These are phyloP conservation scores for Caloenas nicobarica DNA, from an alignment of 2,113 vertebrate genomes.

Conservation along the genomic window DNA sequence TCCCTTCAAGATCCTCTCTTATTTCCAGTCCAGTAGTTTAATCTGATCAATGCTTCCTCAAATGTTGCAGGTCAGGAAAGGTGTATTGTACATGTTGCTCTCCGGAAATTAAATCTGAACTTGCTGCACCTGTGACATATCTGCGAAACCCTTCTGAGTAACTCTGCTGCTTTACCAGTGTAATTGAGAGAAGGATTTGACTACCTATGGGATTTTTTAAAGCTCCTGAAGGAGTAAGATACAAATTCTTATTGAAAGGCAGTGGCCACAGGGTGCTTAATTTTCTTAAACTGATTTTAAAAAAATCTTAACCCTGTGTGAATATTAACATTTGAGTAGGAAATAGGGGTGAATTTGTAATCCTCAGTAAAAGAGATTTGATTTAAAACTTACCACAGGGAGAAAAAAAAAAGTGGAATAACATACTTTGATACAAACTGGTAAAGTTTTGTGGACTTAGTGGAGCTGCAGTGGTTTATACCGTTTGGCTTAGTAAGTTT, in stretches of 20 bases:
- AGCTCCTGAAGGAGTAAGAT: neutral
- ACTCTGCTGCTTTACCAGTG: neutral
- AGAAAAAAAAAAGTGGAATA: neutral
- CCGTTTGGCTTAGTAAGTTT: neutral
- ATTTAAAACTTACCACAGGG: neutral
- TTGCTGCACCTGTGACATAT: neutral
- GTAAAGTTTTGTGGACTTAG: neutral
- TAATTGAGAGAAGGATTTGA: neutral
- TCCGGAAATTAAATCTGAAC: neutral
- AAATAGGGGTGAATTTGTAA: neutral
- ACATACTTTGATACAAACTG: neutral
- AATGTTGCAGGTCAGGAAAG: neutral
- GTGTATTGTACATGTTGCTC: neutral
- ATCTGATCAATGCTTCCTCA: neutral
- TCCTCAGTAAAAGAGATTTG: neutral
- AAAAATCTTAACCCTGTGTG: neutral
- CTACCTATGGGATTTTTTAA: neutral
- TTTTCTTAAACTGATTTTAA: neutral
- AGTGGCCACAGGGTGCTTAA: neutral
- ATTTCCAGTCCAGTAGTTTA: neutral
- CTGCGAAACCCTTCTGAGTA: neutral
- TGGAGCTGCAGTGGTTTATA: neutral
- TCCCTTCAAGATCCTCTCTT: neutral
- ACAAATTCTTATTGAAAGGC: neutral
- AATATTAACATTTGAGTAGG: neutral